Base-by-base conservation (phyloP, 2,888 invertebrate genomes). In the Patella caerulea region DNA sequence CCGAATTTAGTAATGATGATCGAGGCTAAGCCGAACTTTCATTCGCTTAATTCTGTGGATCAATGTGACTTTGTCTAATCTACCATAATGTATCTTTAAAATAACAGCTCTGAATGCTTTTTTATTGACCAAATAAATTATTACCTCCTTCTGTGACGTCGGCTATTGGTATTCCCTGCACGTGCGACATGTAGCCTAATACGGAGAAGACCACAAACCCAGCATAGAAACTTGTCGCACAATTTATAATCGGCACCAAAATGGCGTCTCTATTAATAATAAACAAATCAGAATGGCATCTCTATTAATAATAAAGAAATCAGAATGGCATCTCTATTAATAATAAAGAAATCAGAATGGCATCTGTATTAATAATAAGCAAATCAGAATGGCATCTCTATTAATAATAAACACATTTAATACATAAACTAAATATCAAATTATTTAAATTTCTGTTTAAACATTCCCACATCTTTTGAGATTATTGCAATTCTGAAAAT, bases 191-290 rank as follows among this genome's bases (percentile, higher is more conserved):
- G 91, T 95, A 96, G 7, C 84, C 84, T 19, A 84, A 74, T 0
- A 83, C 82, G 29, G 81, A 81, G 71, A 84, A 84, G 24, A 84
- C 82, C 15, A 83, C 84, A 71, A 84, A 83, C 0, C 84, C 96
- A 86, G 96, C 95, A 88, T 96, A 95, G 89, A 96, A 95, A 0
- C 95, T 96, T 5, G 96, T 96, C 78, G 94, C 93, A 84, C 95
- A 95, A 89, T 96, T 96, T 82, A 95, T 95, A 14, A 95, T 93
- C 0, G 95, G 95, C 15, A 96, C 95, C 80, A 96, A 94, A 78
- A 95, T 91, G 0, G 96, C 94, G 90, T 96, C 95, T 89, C 95
- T 95, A 92, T 73, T 84, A 79, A 72, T 17, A 17, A 14, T 9
- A n/a, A n/a, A n/a, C n/a, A n/a, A n/a, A n/a, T n/a, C 80, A 96